phyloP scores from a whole-genome alignment of 2,113 vertebrate genomes.

The Pygathrix nemaeus region DNA sequence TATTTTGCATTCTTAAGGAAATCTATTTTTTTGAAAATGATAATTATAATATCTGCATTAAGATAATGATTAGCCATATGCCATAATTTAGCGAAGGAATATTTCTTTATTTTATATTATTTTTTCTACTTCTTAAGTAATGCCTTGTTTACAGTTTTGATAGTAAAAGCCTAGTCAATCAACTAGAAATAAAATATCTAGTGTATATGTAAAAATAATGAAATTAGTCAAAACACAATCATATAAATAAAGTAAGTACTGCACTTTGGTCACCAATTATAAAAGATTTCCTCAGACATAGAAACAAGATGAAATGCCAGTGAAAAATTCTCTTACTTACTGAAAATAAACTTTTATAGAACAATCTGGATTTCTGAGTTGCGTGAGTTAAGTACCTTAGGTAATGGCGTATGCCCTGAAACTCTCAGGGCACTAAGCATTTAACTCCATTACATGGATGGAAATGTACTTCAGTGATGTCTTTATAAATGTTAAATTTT shows the following conservation, averaged over 20 bases:
- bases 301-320: background rate
- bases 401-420: background rate
- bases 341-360: background rate
- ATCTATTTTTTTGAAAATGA: background rate
- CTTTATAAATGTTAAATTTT: background rate
- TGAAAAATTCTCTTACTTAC: background rate
- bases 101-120: background rate
- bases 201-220: background rate
- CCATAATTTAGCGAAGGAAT: background rate
- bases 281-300: background rate
- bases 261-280: background rate
- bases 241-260: background rate
- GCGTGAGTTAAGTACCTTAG: background rate
- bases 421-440: background rate
- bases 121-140: background rate
- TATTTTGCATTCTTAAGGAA: background rate
- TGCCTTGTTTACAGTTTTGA: background rate
- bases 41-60: background rate
- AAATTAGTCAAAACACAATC: background rate
- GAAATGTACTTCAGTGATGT: background rate
- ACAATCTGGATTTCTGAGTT: background rate
- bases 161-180: background rate
- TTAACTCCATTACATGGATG: background rate
- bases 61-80: background rate
- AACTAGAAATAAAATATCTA: conserved; percentile 2